Percentiles rank a stretch among this genome's conserved stretches.
Evolutionary conservation across 2,113 vertebrate species (phyloP).

Genomic region (Nannobrachium achirus): DNA sequence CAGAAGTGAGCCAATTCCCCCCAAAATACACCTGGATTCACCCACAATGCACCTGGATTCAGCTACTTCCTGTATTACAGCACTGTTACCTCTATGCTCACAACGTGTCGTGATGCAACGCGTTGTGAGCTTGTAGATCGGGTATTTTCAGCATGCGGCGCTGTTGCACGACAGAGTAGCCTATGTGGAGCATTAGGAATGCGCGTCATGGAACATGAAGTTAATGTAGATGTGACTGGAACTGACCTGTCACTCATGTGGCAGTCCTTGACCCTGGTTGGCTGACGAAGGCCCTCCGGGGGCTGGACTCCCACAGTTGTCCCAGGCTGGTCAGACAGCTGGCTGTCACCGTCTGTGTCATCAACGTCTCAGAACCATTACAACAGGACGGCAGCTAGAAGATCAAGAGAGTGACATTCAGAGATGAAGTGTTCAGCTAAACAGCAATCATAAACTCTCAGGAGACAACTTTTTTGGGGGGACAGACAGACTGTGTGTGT

Average conservation of each 20-base stretch:
- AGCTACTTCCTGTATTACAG: too few relatives aligned
- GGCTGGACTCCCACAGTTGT: slow-evolving; percentile 31
- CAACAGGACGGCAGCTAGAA: slow-evolving; percentile 62
- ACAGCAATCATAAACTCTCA: slow-evolving; percentile 48
- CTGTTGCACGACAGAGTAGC: too few relatives aligned
- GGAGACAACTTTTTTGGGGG: too few relatives aligned
- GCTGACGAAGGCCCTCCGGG: slow-evolving; percentile 59
- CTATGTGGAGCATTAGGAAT: slow-evolving; percentile 9
- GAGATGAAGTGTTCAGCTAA: slow-evolving; percentile 52
- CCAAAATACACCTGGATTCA: too few relatives aligned
- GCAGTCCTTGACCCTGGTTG: slow-evolving; percentile 67
- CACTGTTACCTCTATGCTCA: too few relatives aligned
- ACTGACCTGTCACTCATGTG: slow-evolving; percentile 63
- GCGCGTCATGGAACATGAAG: slow-evolving; percentile 57
- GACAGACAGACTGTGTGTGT: not conserved
- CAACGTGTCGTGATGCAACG: too few relatives aligned
- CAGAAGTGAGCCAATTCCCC: too few relatives aligned
- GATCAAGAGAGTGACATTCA: slow-evolving; percentile 57
- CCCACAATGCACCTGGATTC: too few relatives aligned
- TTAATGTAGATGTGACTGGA: slow-evolving; percentile 56
- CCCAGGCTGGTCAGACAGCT: slow-evolving; percentile 45
- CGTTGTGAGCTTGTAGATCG: too few relatives aligned
- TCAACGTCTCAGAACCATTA: slow-evolving; percentile 46
- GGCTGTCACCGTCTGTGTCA: slow-evolving; percentile 60
- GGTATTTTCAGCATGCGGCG: too few relatives aligned